Conservation (phyloP, 2,797 vertebrate genomes). For the Darevskia mixta region DNA sequence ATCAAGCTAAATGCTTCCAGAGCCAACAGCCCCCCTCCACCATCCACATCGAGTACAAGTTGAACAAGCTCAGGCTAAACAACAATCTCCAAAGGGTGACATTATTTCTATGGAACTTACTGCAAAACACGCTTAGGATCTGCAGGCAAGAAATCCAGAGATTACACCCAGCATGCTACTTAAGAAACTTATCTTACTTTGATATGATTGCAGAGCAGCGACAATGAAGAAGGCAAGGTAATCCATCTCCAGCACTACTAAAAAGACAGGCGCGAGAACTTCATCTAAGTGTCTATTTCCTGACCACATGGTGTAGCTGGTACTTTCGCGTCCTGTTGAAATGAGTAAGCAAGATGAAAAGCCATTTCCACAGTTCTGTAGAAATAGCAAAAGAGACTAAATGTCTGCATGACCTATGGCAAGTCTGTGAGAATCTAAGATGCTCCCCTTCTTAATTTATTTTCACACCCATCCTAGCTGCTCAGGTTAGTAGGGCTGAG, state of each 20-base stretch:
- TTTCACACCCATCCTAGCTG: background rate
- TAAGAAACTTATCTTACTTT: conserved; percentile 66
- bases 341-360: conserved; percentile 28
- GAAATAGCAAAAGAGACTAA: background rate
- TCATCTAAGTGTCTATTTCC: conserved; percentile 37
- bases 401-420: background rate
- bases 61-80: background rate
- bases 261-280: background rate
- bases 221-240: conserved; percentile 36
- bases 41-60: background rate
- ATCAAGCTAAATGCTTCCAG: background rate
- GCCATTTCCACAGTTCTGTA: background rate
- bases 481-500: too few species aligned
- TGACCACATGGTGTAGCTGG: conserved; percentile 30
- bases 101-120: background rate
- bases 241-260: conserved; percentile 57
- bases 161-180: background rate
- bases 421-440: background rate
- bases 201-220: conserved; percentile 52
- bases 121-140: background rate
- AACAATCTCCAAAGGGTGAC: background rate
- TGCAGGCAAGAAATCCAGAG: background rate
- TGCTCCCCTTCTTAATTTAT: background rate
- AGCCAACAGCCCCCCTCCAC: background rate
- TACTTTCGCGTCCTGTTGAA: background rate